Base-by-base conservation (phyloP, 1,140 invertebrate species). In the Sipha flava region DNA sequence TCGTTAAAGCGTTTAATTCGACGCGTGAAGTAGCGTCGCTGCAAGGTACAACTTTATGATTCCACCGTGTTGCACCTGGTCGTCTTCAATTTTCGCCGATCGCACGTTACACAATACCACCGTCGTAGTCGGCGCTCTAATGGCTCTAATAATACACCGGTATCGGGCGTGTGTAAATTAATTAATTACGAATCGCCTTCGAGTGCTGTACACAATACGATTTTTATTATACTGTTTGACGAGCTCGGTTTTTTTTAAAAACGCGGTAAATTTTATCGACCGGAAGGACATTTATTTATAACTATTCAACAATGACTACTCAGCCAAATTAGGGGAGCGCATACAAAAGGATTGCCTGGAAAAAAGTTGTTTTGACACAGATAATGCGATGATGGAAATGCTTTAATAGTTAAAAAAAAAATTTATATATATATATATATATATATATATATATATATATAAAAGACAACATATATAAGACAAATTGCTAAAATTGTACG, bases 301-400 rank as follows among this genome's bases (percentile, higher is more conserved):
- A 75, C 52, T 26, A 21, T 68, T 68, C 16, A 57, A 57, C 47
- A 57, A 52, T 37, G 47, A 52, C 72, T 57, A 26, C 31, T 2
- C 12, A 10, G 40, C 10, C 40, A 75, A 34, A 75, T 40, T 52
- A 54, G 72, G 72, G 72, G 72, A 37, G 52, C 47, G 26, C 49
- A 52, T 75, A 75, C 49, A 54, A 54, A 75, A 54, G 47, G 72
- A 75, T 54, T 75, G 49, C 37, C 70, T 34, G 16, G 47, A 75
- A 75, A 75, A 75, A 75, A 54, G 21, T 75, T 75, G 21, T 75
- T 75, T 57, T 75, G 72, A 75, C 72, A 75, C 52, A 26, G 47
- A 54, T 75, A 75, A 75, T 54, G 72, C 7, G 72, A 75, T 57
- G 52, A 75, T 75, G 34, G 49, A 75, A 49, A 54, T 21, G 72